A percentile compares a stretch with the other conserved stretches of the same genome.
Conservation (phyloP, 2,797 vertebrate species). For the Chaenodraco wilsoni region DNA sequence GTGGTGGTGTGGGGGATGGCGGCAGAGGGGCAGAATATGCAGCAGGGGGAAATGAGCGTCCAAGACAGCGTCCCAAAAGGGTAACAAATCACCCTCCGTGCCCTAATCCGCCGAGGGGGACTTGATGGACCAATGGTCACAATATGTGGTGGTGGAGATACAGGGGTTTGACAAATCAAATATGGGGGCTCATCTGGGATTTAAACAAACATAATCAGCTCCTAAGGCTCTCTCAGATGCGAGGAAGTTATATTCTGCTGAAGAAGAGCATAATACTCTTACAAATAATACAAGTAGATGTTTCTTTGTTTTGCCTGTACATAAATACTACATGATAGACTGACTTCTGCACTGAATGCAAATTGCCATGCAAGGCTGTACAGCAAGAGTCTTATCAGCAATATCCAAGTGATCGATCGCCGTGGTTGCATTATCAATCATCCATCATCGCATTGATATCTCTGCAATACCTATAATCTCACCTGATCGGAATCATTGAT, state of each 20-base stretch:
- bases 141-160: conserved; percentile 58
- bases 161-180: conserved; percentile 59
- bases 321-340: conserved; percentile 44
- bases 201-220: conserved; percentile 15
- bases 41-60: conserved; percentile 80
- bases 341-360: conserved; percentile 57
- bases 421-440: conserved; percentile 77
- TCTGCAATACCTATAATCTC: conserved; percentile 77
- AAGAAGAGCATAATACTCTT: background rate
- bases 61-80: conserved; percentile 82
- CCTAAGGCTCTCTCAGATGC: conserved; percentile 14
- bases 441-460: conserved; percentile 80
- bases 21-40: conserved; percentile 78
- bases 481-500: conserved; percentile 78
- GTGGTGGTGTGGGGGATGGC: conserved; percentile 40
- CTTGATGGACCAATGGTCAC: conserved; percentile 70
- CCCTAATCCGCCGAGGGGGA: conserved; percentile 72
- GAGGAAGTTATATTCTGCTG: background rate
- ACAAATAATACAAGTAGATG: conserved; percentile 10
- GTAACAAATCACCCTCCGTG: conserved; percentile 83
- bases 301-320: conserved; percentile 30
- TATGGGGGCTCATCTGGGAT: conserved; percentile 40
- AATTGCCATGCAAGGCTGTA: conserved; percentile 46
- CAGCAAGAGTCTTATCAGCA: conserved; percentile 68
- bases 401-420: conserved; percentile 73